Evolutionary conservation across 2,113 vertebrate species (phyloP).

Genomic region (Poeciliopsis retropinna): DNA sequence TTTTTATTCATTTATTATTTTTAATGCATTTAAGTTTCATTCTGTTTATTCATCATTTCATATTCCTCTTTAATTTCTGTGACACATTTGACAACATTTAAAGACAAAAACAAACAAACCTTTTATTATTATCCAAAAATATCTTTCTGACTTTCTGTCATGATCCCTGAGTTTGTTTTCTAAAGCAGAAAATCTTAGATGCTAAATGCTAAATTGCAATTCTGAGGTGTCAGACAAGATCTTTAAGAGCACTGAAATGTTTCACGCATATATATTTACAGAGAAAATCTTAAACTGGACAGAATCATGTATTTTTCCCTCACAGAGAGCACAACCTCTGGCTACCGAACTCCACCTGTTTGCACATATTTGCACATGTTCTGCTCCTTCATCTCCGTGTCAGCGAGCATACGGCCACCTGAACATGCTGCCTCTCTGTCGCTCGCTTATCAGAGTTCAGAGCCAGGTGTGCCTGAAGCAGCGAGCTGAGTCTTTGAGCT

Average conservation of each 20-base stretch:
- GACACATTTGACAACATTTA: too few species aligned
- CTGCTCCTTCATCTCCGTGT: conserved; percentile 10
- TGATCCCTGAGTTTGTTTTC: background rate
- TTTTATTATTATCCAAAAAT: background rate
- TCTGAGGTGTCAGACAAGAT: background rate
- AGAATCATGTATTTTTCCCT: background rate
- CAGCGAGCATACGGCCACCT: conserved; percentile 9
- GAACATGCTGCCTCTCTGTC: background rate
- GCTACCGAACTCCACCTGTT: conserved; percentile 1
- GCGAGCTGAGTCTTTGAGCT: conserved; percentile 6
- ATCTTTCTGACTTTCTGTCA: background rate
- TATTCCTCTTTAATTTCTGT: too few species aligned
- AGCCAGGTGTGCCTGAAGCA: background rate
- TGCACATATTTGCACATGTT: background rate
- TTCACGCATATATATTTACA: background rate
- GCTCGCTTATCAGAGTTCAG: background rate
- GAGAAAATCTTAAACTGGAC: background rate
- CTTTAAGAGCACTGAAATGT: background rate
- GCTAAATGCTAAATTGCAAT: background rate
- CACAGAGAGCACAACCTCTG: conserved; percentile 1
- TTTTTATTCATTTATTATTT: background rate
- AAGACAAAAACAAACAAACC: background rate
- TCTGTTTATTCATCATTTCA: background rate
- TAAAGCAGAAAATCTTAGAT: background rate
- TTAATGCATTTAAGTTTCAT: background rate